Evolutionary conservation across 2,797 vertebrate genomes (phyloP).

Genomic region (Alcedo atthis): DNA sequence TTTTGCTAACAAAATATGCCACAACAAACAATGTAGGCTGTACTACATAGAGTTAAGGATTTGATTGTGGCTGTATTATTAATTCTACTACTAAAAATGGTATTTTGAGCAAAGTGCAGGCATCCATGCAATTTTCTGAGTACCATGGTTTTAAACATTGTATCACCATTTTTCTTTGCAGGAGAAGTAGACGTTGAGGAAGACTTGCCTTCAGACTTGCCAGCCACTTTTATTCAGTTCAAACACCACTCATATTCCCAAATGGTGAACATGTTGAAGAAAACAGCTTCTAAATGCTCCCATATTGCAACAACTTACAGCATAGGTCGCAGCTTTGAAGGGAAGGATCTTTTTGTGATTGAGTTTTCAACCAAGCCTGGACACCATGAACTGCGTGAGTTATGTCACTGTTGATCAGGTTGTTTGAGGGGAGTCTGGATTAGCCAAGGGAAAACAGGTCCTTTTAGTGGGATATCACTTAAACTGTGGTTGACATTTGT

Average conservation of each 20-base stretch:
- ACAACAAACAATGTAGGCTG: background rate
- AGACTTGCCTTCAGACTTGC: conserved; percentile 75
- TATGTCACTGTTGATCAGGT: background rate
- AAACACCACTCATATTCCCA: conserved; percentile 88
- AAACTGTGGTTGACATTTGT: background rate
- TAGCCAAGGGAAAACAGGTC: background rate
- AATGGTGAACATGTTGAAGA: conserved; percentile 89
- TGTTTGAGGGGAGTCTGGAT: background rate
- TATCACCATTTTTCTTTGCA: conserved; percentile 14
- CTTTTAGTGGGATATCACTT: background rate
- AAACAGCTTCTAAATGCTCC: conserved; percentile 88
- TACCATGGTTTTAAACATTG: background rate
- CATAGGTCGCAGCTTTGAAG: conserved; percentile 93
- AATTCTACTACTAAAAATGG: background rate
- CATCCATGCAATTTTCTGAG: background rate
- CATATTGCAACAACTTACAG: conserved; percentile 91
- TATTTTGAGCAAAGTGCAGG: background rate
- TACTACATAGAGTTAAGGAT: background rate
- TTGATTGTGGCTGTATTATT: background rate
- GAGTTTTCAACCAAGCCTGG: conserved; percentile 93
- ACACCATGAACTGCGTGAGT: conserved; percentile 92
- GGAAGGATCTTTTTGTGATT: conserved; percentile 91
- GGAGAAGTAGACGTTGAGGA: conserved; percentile 68
- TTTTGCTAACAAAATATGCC: background rate
- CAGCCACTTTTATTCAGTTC: conserved; percentile 89